Percentiles rank a stretch among this genome's conserved stretches.
phyloP scores from a whole-genome alignment of 2,113 vertebrate species.

The Nothobranchius furzeri region DNA sequence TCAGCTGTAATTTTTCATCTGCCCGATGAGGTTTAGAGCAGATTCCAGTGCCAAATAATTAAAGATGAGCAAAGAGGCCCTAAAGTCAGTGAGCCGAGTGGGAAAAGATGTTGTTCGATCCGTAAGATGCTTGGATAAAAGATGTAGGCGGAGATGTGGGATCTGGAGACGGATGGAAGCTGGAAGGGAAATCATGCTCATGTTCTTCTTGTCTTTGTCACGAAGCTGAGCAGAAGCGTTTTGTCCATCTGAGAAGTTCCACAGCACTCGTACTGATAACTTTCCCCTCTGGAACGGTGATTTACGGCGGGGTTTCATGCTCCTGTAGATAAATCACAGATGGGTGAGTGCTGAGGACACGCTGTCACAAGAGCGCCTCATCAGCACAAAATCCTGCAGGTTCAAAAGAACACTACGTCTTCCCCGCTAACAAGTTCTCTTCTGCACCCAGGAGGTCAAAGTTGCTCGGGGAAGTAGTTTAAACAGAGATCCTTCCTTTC shows the following conservation, averaged over 20 bases:
- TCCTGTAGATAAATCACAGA: slow-evolving; percentile 58
- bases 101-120: slow-evolving; percentile 21
- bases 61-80: slow-evolving; percentile 24
- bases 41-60: slow-evolving; percentile 52
- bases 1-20: slow-evolving; percentile 28
- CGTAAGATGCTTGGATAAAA: slow-evolving; percentile 8
- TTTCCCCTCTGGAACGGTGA: slow-evolving; percentile 50
- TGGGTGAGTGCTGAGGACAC: slow-evolving; percentile 27
- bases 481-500: slow-evolving; percentile 16
- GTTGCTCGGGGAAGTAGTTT: slow-evolving; percentile 36
- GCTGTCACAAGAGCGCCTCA: slow-evolving; percentile 25
- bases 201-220: slow-evolving; percentile 16
- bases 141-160: slow-evolving; percentile 7
- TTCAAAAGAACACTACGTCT: not conserved
- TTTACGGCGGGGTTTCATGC: slow-evolving; percentile 40
- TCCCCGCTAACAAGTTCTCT: slow-evolving; percentile 27
- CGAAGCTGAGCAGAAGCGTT: slow-evolving; percentile 2
- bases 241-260: slow-evolving; percentile 12
- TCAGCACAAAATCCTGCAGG: slow-evolving; percentile 16
- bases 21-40: not conserved
- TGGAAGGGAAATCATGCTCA: slow-evolving; percentile 2
- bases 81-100: slow-evolving; percentile 14
- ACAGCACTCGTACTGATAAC: slow-evolving; percentile 47
- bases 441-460: slow-evolving; percentile 17
- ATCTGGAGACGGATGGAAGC: slow-evolving; percentile 6